These are phyloP conservation scores for Stigmatopora argus DNA, from an alignment of 2,113 vertebrate species.

Conservation along the genomic window DNA sequence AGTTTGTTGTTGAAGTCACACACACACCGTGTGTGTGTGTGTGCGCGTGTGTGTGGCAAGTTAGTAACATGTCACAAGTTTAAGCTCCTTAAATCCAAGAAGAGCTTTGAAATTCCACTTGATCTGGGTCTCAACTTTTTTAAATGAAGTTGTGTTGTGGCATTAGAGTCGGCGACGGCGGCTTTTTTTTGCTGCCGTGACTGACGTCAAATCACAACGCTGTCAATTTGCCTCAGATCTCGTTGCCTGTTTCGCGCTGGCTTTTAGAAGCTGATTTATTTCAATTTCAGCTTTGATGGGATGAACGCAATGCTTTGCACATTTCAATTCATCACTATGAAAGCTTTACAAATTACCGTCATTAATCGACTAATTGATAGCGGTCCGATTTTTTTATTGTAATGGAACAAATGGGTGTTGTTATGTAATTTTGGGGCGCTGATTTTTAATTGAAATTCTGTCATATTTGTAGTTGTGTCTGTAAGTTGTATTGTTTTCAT, in stretches of 20 bases:
- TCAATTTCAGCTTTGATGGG: not conserved
- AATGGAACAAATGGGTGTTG: too few relatives aligned
- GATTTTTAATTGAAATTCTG: too few relatives aligned
- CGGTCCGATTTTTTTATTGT: too few relatives aligned
- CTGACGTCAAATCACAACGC: not conserved
- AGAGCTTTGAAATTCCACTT: conserved; percentile 1
- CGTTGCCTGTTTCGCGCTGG: not conserved
- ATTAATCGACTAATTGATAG: too few relatives aligned
- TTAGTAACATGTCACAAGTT: conserved; percentile 2
- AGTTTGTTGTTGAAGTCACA: not conserved
- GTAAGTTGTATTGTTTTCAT: too few relatives aligned
- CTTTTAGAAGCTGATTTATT: not conserved
- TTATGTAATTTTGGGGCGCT: too few relatives aligned
- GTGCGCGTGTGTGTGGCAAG: not conserved
- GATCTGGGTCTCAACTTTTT: not conserved
- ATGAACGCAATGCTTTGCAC: not conserved
- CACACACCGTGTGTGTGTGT: not conserved
- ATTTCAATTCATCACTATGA: not conserved
- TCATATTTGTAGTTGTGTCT: too few relatives aligned
- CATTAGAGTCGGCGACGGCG: not conserved
- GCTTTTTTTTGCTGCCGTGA: not conserved
- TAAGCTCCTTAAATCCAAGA: not conserved
- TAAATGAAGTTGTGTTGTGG: not conserved
- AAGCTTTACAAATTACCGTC: too few relatives aligned
- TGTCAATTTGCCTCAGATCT: not conserved